Percentiles rank a stretch among this genome's conserved stretches.
Conservation (phyloP, 2,888 invertebrate genomes). For the Serripes groenlandicus region DNA sequence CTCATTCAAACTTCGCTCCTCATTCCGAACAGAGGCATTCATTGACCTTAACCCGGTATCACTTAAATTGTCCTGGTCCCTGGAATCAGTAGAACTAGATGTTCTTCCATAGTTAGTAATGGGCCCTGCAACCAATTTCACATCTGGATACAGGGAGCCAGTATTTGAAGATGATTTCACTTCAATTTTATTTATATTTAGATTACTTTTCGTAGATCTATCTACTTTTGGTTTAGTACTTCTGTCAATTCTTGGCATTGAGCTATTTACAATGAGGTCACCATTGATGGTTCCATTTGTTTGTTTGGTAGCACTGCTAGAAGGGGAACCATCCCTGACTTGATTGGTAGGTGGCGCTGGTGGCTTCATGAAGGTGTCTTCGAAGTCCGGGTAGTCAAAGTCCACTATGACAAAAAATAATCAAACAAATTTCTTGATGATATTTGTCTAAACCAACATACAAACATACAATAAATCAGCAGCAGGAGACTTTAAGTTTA, state of each 20-base stretch:
- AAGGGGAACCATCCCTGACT: background rate
- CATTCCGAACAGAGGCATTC: background rate
- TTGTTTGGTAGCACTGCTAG: background rate
- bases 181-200: slow-evolving; percentile 34
- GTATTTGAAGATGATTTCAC: slow-evolving; percentile 28
- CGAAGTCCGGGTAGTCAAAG: slow-evolving; percentile 85
- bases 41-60: slow-evolving; percentile 12
- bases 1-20: slow-evolving; percentile 39
- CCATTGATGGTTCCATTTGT: slow-evolving; percentile 41
- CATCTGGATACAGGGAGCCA: slow-evolving; percentile 64
- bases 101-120: slow-evolving; percentile 11
- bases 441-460: too few relatives aligned
- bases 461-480: too few relatives aligned
- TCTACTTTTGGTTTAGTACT: slow-evolving; percentile 68
- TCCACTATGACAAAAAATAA: slow-evolving; percentile 77
- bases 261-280: slow-evolving; percentile 24
- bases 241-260: slow-evolving; percentile 67
- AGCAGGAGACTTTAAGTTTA: too few relatives aligned
- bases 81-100: slow-evolving; percentile 16
- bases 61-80: slow-evolving; percentile 10
- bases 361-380: slow-evolving; percentile 73
- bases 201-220: slow-evolving; percentile 52
- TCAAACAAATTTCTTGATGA: too few relatives aligned
- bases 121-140: slow-evolving; percentile 27
- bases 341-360: slow-evolving; percentile 31